phyloP scores from a whole-genome alignment of 2,113 vertebrate species.

The Pseudopipra pipra region DNA sequence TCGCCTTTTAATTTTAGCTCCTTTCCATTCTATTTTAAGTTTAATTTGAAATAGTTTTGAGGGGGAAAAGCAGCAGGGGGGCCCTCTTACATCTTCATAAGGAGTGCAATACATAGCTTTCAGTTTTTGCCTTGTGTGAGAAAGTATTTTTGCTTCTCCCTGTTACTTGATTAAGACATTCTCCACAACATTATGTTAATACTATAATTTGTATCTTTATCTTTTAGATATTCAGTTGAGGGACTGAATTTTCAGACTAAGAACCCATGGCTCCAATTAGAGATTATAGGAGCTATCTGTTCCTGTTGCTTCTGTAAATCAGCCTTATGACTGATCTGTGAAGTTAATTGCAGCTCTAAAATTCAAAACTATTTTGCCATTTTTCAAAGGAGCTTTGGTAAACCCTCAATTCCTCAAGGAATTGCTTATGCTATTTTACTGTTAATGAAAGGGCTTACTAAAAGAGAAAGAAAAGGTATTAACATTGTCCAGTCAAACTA shows the following conservation, averaged over 20 bases:
- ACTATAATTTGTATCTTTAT: not conserved
- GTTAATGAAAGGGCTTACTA: not conserved
- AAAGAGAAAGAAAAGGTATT: not conserved
- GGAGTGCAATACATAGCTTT: not conserved
- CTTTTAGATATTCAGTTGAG: not conserved
- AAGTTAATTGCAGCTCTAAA: slow-evolving; percentile 20
- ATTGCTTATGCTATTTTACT: not conserved
- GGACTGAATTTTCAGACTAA: not conserved
- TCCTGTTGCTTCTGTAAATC: not conserved
- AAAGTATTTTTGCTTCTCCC: not conserved
- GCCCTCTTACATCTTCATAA: not conserved
- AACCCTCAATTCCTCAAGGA: not conserved
- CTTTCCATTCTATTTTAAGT: slow-evolving; percentile 20
- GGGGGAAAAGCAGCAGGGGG: not conserved
- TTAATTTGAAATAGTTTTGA: slow-evolving; percentile 34
- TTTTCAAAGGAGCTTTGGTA: slow-evolving; percentile 21
- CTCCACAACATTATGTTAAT: not conserved
- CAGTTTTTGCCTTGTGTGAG: not conserved
- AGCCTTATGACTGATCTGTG: slow-evolving; percentile 1
- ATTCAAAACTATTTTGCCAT: not conserved
- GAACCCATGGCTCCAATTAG: not conserved
- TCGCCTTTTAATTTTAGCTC: slow-evolving; percentile 33
- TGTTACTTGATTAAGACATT: not conserved
- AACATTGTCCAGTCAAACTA: not conserved
- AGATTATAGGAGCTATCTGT: not conserved